Evolutionary conservation across 2,113 vertebrate species (phyloP), one percentile per base, ranked within the genome.

Genomic region (Siniperca knerii): DNA sequence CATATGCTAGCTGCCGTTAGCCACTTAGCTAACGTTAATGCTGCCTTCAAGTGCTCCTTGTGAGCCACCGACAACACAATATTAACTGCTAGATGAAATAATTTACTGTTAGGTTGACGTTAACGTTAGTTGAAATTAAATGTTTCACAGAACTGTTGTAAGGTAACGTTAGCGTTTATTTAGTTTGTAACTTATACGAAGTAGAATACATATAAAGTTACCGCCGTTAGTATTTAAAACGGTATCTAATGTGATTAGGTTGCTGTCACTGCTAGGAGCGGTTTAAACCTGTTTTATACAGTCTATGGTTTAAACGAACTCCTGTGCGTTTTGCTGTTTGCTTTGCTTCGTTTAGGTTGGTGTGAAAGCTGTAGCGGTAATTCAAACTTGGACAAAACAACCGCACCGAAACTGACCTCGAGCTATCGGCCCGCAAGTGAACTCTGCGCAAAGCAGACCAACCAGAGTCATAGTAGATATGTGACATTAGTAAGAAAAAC

Each of bases 11-110:
- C 66, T 37, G 21, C 3, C 2, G 10, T 54, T 57, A 74, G 33
- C 35, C 2, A 7, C 20, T 23, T n/a, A 62, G 71, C 79, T 60
- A 52, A 66, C 44, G 16, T 70, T 21, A 8, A 6, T 83, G 87
- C 25, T 89, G 85, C 83, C 15, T 86, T 87, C 75, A 89, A 15
- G 83, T 75, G 71, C 67, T 9, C 20, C 25, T 4, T 0, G 8
- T 48, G 13, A 75, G n/a, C 61, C 10, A 40, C 9, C 33, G 40
- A 21, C 11, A 1, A 23, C 29, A 20, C 8, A 60, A 6, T 23
- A 23, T 33, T 16, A 9, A 9, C 4, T 29, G 20, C 23, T 4
- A 12, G 5, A 35, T 8, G 48, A 16, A 52, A 25, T 54, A 7
- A 54, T 40, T 4, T 8, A 46, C 35, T 16, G 15, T 46, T 15